Evolutionary conservation across 2,797 vertebrate species (phyloP).

Genomic region (Pipistrellus pipistrellus): DNA sequence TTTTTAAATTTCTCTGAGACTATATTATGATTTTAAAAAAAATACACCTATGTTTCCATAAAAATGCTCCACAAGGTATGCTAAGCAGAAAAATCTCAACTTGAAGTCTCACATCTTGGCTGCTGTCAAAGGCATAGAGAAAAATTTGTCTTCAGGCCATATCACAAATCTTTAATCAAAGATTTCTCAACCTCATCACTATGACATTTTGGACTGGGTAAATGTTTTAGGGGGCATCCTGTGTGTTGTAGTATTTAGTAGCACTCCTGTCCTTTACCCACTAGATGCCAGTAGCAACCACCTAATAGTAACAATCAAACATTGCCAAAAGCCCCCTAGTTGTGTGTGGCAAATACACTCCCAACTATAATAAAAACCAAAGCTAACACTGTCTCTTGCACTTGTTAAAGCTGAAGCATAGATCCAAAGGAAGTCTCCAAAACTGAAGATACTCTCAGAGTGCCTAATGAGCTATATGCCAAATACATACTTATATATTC

Average conservation of each 20-base stretch:
- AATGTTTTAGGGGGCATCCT: background rate
- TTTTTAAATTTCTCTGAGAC: conserved; percentile 6
- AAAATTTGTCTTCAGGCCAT: background rate
- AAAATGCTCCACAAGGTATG: background rate
- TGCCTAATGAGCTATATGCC: background rate
- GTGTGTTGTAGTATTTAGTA: background rate
- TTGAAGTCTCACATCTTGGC: background rate
- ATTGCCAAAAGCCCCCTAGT: background rate
- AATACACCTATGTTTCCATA: background rate
- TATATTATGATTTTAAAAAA: conserved; percentile 2
- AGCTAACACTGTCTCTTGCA: background rate
- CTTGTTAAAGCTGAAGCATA: background rate
- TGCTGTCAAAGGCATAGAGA: background rate
- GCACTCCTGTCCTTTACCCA: background rate
- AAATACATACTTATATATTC: background rate
- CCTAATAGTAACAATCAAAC: background rate
- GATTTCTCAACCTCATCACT: background rate
- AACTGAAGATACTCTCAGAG: background rate
- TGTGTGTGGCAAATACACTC: background rate
- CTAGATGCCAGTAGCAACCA: background rate
- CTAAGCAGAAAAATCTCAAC: background rate
- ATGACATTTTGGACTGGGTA: background rate
- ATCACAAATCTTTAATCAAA: background rate
- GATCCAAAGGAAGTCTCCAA: conserved; percentile 6
- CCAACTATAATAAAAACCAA: background rate